Percentiles rank a stretch among this genome's conserved stretches.
phyloP scores from a whole-genome alignment of 1,140 invertebrate species.

The Drosophila mojavensis region DNA sequence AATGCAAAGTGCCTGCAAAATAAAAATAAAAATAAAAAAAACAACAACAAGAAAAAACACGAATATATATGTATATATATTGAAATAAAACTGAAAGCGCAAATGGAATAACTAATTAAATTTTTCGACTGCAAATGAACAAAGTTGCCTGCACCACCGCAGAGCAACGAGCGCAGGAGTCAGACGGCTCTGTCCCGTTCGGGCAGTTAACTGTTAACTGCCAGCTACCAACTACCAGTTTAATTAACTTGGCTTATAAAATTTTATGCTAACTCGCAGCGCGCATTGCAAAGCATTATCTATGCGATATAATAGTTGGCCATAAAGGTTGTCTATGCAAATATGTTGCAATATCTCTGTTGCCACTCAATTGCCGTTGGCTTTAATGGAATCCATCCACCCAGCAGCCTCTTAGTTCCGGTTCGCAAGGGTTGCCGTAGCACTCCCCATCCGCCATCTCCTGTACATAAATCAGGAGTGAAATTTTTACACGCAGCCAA shows the following conservation, averaged over 20 bases:
- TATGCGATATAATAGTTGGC: constrained; percentile 60
- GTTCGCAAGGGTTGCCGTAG: neutral
- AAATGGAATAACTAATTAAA: constrained; percentile 82
- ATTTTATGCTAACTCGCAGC: constrained; percentile 65
- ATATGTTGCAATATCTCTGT: constrained; percentile 72
- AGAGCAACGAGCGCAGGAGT: constrained; percentile 10
- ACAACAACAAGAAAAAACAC: neutral
- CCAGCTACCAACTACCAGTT: constrained; percentile 41
- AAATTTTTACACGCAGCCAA: constrained; percentile 78
- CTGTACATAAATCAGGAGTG: constrained; percentile 72
- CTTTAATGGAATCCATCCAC: constrained; percentile 18
- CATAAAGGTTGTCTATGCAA: constrained; percentile 76
- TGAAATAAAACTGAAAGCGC: constrained; percentile 41
- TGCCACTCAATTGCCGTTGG: constrained; percentile 36
- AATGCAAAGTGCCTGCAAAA: constrained; percentile 5
- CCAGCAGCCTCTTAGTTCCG: neutral
- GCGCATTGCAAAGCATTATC: constrained; percentile 68
- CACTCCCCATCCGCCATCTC: neutral
- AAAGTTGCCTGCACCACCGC: constrained; percentile 41
- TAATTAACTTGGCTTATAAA: constrained; percentile 80
- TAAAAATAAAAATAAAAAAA: constrained; percentile 2
- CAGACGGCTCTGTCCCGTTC: constrained; percentile 1
- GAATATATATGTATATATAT: neutral
- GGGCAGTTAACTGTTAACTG: constrained; percentile 49
- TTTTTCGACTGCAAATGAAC: constrained; percentile 73